These are phyloP conservation scores for Pantelozetes paolii DNA, from an alignment of 2,888 invertebrate genomes.

Conservation along the genomic window DNA sequence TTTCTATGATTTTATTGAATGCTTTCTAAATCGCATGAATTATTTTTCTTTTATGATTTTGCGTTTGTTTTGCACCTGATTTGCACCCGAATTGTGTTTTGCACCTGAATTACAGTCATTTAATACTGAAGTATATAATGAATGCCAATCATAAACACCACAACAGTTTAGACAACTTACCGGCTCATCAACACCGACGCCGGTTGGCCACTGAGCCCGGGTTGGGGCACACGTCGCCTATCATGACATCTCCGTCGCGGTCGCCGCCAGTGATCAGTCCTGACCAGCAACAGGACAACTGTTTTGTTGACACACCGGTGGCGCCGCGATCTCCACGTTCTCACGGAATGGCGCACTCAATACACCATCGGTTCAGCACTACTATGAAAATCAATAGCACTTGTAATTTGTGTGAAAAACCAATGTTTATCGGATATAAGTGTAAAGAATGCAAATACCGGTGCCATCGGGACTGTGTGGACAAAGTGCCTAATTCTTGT, in stretches of 20 bases:
- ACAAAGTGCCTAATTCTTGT: constrained; percentile 77
- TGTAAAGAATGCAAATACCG: constrained; percentile 81
- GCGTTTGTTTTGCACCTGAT: not conserved
- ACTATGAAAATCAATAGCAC: constrained; percentile 76
- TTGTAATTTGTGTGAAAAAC: constrained; percentile 83
- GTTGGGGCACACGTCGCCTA: constrained; percentile 53
- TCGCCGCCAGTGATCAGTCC: constrained; percentile 51
- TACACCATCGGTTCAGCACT: constrained; percentile 79
- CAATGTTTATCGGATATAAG: constrained; percentile 70
- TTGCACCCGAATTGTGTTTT: constrained; percentile 3
- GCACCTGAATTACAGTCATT: constrained; percentile 3
- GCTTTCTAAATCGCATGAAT: not conserved
- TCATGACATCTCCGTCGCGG: constrained; percentile 51
- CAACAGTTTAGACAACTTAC: constrained; percentile 45
- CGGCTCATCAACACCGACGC: constrained; percentile 42
- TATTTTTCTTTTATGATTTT: not conserved
- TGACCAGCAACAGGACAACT: constrained; percentile 45
- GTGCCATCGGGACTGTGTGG: constrained; percentile 54
- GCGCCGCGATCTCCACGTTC: constrained; percentile 67
- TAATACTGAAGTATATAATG: constrained; percentile 25
- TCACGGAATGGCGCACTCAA: constrained; percentile 76
- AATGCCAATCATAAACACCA: constrained; percentile 37
- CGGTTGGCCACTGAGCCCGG: constrained; percentile 47
- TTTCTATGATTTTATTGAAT: too few relatives aligned
- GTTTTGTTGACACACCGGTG: constrained; percentile 45